Evolutionary conservation across 1,140 invertebrate species (phyloP), one percentile per base, ranked within the genome.

Genomic region (Probaryconus sp.): DNA sequence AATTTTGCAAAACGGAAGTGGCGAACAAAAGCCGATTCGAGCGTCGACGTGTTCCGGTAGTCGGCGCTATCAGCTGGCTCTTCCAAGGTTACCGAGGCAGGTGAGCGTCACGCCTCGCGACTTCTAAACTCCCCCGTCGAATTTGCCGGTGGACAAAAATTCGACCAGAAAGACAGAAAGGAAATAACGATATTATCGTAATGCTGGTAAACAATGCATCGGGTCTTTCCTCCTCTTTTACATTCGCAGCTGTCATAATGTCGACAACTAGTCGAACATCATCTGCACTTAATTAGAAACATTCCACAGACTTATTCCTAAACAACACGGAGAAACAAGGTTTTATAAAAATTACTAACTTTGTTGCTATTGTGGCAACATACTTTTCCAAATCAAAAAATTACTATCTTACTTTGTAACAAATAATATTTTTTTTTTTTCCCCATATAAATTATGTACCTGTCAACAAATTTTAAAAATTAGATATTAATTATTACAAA

Each of bases 71-170:
- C 70, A 73, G 61, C 53, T 67, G 55, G 18, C 70, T 65, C 55
- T 65, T 60, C 35, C 70, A 73, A 73, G 61, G 70, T 64, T 61
- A 55, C 47, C 40, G 28, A 61, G 40, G 55, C 69, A 73, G 69
- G 69, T 73, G 69, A 73, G 55, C 69, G 69, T 73, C 48, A 60
- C 61, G 69, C 60, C 53, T 58, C 37, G 53, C 31, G 53, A 45
- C 38, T 24, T 53, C 40, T 18, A 33, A 50, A 72, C 45, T 64
- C 58, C 68, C 68, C 51, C 13, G 58, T 50, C 30, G 45, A 42
- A 51, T 16, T 6, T 16, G 17, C 37, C 31, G 11, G 43, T 30
- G 60, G 48, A 71, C 68, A 58, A 71, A 71, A 71, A 64, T 64
- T 64, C 31, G 50, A 64, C 45, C 50, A 50, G 20, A 42, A 18